Evolutionary conservation across 2,888 invertebrate species (phyloP).

Genomic region (Halictus ligatus): DNA sequence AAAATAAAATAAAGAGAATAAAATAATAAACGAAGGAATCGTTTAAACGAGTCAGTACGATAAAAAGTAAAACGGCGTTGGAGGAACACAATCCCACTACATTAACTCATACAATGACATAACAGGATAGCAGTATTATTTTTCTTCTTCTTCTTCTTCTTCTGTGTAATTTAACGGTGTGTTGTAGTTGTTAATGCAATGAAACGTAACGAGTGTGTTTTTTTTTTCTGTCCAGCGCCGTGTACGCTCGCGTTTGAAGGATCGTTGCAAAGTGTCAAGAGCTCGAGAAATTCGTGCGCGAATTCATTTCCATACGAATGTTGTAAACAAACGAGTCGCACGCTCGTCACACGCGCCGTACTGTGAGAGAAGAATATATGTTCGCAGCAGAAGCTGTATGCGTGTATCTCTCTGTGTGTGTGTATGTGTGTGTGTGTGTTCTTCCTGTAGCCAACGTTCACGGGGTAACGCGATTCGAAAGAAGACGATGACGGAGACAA

Average conservation of each 20-base stretch:
- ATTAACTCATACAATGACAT: conserved; percentile 42
- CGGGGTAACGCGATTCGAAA: conserved; percentile 39
- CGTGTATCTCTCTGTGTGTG: no score
- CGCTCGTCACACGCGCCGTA: conserved; percentile 26
- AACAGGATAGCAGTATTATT: conserved; percentile 40
- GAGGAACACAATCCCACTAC: conserved; percentile 42
- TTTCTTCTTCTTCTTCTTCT: no score
- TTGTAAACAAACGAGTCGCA: conserved; percentile 9
- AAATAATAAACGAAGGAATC: conserved; percentile 27
- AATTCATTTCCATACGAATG: conserved; percentile 36
- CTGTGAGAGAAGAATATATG: conserved; percentile 25
- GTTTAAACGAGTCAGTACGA: conserved; percentile 33
- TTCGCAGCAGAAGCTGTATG: conserved; percentile 16
- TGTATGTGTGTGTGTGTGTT: conserved; percentile 21
- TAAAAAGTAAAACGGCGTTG: conserved; percentile 27
- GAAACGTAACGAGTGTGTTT: conserved; percentile 24
- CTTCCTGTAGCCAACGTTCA: conserved; percentile 50
- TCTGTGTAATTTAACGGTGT: conserved; percentile 38
- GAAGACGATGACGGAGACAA: conserved; percentile 66
- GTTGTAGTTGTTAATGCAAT: conserved; percentile 30
- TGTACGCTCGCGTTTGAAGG: conserved; percentile 8
- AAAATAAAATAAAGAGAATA: conserved; percentile 26
- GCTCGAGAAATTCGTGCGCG: neutral
- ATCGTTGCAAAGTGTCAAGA: conserved; percentile 7
- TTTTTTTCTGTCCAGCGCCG: conserved; percentile 34